A percentile compares a stretch with the other conserved stretches of the same genome.
Evolutionary conservation across 2,113 vertebrate genomes (phyloP).

Genomic region (Scalopus aquaticus): DNA sequence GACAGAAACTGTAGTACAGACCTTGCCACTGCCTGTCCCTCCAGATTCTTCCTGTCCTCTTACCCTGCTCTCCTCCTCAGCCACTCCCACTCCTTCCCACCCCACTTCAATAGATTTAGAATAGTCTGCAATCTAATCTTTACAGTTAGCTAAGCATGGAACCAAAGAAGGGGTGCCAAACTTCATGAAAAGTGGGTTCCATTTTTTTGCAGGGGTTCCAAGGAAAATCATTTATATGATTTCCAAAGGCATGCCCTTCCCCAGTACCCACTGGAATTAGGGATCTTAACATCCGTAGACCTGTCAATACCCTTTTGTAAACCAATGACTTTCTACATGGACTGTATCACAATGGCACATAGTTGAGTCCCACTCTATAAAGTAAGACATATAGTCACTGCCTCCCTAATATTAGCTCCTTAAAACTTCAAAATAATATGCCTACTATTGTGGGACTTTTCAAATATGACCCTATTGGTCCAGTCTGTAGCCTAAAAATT

Average conservation of each 20-base stretch:
- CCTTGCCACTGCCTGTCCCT: not conserved
- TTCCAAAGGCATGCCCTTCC: not conserved
- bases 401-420: not conserved
- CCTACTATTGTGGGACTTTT: not conserved
- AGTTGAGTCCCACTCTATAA: not conserved
- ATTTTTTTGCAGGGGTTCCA: not conserved
- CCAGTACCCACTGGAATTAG: not conserved
- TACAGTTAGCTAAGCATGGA: not conserved
- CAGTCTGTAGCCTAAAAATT: not conserved
- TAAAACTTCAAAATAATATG: not conserved
- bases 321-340: not conserved
- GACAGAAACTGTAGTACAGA: not conserved
- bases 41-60: not conserved
- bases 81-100: not conserved
- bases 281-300: not conserved
- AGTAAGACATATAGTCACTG: not conserved
- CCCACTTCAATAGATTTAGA: not conserved
- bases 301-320: not conserved
- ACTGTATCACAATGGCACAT: not conserved
- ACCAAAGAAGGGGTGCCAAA: not conserved
- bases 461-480: not conserved
- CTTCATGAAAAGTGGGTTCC: not conserved
- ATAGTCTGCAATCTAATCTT: not conserved
- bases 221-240: not conserved
- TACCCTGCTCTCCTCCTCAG: not conserved